Evolutionary conservation across 2,797 vertebrate species (phyloP).

Genomic region (Pseudomugil gertrudae): DNA sequence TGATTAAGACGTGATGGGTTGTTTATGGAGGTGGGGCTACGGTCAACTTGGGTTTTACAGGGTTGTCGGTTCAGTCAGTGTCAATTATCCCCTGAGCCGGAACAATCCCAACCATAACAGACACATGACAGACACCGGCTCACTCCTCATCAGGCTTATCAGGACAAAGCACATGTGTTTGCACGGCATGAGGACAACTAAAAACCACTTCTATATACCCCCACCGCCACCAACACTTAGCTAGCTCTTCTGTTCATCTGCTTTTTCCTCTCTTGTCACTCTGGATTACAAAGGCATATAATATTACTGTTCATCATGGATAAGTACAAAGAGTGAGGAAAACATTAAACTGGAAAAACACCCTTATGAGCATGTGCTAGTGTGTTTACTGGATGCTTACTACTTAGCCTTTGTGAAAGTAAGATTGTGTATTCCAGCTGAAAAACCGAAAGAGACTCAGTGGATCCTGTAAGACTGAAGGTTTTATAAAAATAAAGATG

Average conservation of each 20-base stretch:
- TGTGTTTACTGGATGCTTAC: constrained; percentile 56
- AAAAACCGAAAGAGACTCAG: constrained; percentile 39
- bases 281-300: constrained; percentile 52
- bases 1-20: constrained; percentile 18
- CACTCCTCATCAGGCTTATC: constrained; percentile 76
- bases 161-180: constrained; percentile 78
- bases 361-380: constrained; percentile 29
- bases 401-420: constrained; percentile 34
- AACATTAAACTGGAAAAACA: constrained; percentile 39
- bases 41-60: constrained; percentile 31
- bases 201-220: constrained; percentile 65
- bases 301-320: constrained; percentile 46
- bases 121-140: constrained; percentile 72
- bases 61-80: constrained; percentile 9
- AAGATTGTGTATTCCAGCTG: constrained; percentile 38
- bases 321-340: constrained; percentile 16
- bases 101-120: constrained; percentile 61
- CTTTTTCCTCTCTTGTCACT: constrained; percentile 43
- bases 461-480: constrained; percentile 22
- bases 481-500: constrained; percentile 2
- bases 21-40: constrained; percentile 27
- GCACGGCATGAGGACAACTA: constrained; percentile 56
- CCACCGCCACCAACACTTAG: constrained; percentile 33
- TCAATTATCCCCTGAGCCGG: constrained; percentile 62
- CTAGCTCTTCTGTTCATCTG: constrained; percentile 33